These are phyloP conservation scores for Odontocolon sp. DNA, from an alignment of 2,888 invertebrate species.

Conservation along the genomic window DNA sequence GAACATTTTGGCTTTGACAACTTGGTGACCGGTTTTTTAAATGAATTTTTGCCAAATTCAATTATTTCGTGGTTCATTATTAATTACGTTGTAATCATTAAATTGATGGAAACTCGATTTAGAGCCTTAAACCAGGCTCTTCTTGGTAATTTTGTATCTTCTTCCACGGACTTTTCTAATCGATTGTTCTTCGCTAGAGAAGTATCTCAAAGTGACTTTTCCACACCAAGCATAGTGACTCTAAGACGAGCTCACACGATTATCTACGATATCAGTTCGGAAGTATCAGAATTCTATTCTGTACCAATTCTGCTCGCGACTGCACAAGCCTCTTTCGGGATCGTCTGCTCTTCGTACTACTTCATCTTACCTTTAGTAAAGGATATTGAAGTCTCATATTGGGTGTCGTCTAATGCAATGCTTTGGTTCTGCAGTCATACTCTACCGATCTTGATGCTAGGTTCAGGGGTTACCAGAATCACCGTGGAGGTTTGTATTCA, in stretches of 20 bases:
- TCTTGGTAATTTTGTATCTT: neutral
- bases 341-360: constrained; percentile 60
- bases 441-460: constrained; percentile 33
- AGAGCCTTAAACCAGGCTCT: constrained; percentile 51
- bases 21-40: no score
- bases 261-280: constrained; percentile 56
- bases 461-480: constrained; percentile 23
- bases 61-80: constrained; percentile 50
- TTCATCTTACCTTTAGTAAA: constrained; percentile 16
- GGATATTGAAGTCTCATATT: neutral
- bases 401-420: neutral
- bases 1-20: no score
- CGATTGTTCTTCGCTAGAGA: neutral
- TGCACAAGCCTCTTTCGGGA: constrained; percentile 13
- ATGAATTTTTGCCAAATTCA: constrained; percentile 21
- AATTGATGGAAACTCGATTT: constrained; percentile 42
- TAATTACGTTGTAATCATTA: constrained; percentile 60
- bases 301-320: constrained; percentile 51
- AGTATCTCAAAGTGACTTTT: neutral
- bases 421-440: constrained; percentile 4
- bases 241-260: constrained; percentile 50
- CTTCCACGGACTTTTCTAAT: neutral
- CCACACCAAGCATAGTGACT: neutral
- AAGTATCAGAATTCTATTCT: constrained; percentile 61
- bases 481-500: constrained; percentile 32